Base-by-base conservation (phyloP, 2,888 invertebrate species). In the Spodoptera picta region DNA sequence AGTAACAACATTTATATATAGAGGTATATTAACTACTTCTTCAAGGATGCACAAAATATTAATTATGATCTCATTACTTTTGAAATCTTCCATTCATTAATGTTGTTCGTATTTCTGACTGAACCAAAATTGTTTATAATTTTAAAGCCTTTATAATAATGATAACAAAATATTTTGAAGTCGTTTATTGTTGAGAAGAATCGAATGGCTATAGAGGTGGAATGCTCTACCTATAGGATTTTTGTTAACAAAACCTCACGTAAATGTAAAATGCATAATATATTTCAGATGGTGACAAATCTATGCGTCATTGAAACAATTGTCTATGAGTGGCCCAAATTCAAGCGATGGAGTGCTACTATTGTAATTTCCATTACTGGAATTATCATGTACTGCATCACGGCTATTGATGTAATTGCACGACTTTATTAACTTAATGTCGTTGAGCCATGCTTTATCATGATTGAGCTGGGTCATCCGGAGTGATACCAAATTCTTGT, bases 271-370 rank as follows among this genome's bases (percentile, higher is more conserved):
- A 27, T 27, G 5, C 19, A 27, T 27, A 27, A 12, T 54, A 36
- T 55, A 19, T 82, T 85, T 14, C 69, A 89, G 89, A 62, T 79
- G 0, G 81, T 89, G 4, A 85, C 85, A 2, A 83, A 82, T 42
- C 75, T 84, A 41, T 89, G 88, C 62, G 50, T 89, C 0, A 66
- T 86, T 3, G 89, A 90, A 79, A 76, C 76, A 0, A 69, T 88
- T 0, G 43, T 76, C 1, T 73, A 68, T 6, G 83, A 84, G 47
- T 84, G 79, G 80, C 60, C 45, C 7, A 59, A 31, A 11, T 0
- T 75, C 0, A 82, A 65, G 9, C 70, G 77, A 3, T 79, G 80
- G 77, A 44, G 76, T n/a, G 59, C 80, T 4, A 65, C 70, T 5
- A 9, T 62, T 0, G 5, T 43, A 0, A 55, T 71, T 2, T 54